A percentile compares a stretch with the other conserved stretches of the same genome.
phyloP scores from a whole-genome alignment of 2,888 invertebrate species.

The Agapetus fuscipes region DNA sequence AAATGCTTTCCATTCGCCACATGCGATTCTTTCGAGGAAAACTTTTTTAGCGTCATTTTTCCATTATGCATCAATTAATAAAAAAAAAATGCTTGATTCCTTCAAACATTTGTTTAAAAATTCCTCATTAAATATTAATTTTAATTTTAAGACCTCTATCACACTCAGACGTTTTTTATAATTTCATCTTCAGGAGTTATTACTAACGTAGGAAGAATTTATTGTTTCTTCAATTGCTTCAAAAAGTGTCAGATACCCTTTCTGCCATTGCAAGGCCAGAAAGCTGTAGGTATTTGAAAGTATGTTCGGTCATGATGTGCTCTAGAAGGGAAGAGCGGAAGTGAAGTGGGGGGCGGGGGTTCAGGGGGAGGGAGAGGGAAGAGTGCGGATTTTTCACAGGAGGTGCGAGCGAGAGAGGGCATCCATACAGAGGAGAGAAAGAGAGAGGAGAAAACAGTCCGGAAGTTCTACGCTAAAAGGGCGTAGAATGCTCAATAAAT shows the following conservation, averaged over 20 bases:
- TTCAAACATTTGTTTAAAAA: too few relatives aligned
- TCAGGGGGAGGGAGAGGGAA: constrained; percentile 7
- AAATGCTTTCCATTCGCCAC: too few relatives aligned
- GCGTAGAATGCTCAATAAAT: constrained; percentile 4
- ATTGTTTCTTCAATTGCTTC: too few relatives aligned
- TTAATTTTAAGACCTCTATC: too few relatives aligned
- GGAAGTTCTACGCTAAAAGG: constrained; percentile 1
- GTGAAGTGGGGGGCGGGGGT: constrained; percentile 8
- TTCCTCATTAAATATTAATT: too few relatives aligned
- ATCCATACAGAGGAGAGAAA: neutral
- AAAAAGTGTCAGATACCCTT: neutral
- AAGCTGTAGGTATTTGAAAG: constrained; percentile 20
- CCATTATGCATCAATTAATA: too few relatives aligned
- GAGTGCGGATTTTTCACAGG: constrained; percentile 18
- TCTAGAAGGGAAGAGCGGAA: constrained; percentile 8
- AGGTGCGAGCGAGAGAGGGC: constrained; percentile 16
- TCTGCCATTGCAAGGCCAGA: constrained; percentile 5
- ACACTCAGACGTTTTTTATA: too few relatives aligned
- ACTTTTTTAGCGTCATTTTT: too few relatives aligned
- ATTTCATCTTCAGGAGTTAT: too few relatives aligned
- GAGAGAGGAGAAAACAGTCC: constrained; percentile 1
- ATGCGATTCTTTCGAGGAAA: too few relatives aligned
- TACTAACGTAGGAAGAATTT: too few relatives aligned
- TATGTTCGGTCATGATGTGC: constrained; percentile 7
- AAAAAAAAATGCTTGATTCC: too few relatives aligned